Conservation (phyloP, 2,113 vertebrate genomes). For the Gulo gulo region DNA sequence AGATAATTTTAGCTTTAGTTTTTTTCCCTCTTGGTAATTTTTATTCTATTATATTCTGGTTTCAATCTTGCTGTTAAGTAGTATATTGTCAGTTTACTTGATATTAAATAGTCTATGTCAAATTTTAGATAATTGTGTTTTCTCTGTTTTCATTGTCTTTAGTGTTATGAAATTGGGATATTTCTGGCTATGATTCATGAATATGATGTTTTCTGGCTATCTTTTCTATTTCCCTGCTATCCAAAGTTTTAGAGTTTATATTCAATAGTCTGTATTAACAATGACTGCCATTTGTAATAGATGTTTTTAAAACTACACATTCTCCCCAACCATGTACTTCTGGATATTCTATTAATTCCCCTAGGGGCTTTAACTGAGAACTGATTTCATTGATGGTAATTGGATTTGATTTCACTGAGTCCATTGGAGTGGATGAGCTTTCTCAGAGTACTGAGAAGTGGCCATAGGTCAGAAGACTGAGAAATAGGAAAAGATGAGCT, state of each 20-base stretch:
- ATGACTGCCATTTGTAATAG: background rate
- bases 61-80: background rate
- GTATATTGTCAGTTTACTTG: background rate
- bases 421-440: constrained; percentile 5
- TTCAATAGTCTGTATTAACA: background rate
- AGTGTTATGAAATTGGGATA: background rate
- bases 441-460: background rate
- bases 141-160: constrained; percentile 14
- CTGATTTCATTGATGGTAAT: constrained; percentile 17
- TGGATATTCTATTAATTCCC: background rate
- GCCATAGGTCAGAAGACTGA: constrained; percentile 1
- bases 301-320: background rate
- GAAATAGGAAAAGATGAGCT: constrained; percentile 45
- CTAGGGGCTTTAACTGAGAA: background rate
- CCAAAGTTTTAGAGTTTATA: background rate
- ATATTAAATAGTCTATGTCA: background rate
- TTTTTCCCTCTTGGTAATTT: background rate
- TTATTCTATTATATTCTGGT: background rate
- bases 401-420: background rate
- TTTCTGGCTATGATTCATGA: background rate
- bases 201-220: background rate
- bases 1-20: background rate
- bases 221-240: background rate
- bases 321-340: background rate
- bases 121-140: background rate